phyloP scores from a whole-genome alignment of 2,888 invertebrate species.

The Cryptophagus acutangulus region DNA sequence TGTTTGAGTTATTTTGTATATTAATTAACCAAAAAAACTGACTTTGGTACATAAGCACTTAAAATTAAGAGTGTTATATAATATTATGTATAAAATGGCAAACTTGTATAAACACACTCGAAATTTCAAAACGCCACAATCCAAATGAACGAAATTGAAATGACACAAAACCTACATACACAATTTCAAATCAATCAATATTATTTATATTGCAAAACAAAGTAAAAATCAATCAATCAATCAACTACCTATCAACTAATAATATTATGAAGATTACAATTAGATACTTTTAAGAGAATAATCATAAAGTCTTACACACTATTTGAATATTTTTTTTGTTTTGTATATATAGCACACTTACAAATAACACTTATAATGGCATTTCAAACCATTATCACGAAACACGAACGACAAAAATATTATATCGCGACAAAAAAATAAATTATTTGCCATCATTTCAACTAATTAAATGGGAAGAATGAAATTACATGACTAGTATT shows the following conservation, averaged over 20 bases:
- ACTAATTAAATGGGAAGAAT: too few relatives aligned
- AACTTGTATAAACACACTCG: constrained; percentile 28
- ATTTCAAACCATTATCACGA: constrained; percentile 44
- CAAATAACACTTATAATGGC: constrained; percentile 43
- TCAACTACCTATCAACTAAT: too few relatives aligned
- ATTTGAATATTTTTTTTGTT: too few relatives aligned
- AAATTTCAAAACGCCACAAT: constrained; percentile 26
- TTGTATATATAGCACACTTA: constrained; percentile 45
- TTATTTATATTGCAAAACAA: constrained; percentile 22
- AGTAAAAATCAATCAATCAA: too few relatives aligned
- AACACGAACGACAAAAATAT: too few relatives aligned
- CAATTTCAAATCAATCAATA: constrained; percentile 19
- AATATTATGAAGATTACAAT: constrained; percentile 25
- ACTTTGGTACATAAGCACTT: constrained; percentile 39
- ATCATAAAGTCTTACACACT: background rate
- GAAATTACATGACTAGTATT: constrained; percentile 22
- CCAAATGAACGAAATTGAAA: too few relatives aligned
- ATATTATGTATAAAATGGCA: constrained; percentile 33
- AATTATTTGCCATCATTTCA: constrained; percentile 33
- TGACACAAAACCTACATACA: constrained; percentile 13
- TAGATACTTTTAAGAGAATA: constrained; percentile 17
- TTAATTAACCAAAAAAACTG: constrained; percentile 34
- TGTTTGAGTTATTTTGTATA: constrained; percentile 23
- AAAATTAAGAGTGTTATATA: constrained; percentile 29
- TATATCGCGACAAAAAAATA: too few relatives aligned